A percentile compares a stretch with the other conserved stretches of the same genome.
Evolutionary conservation across 2,888 invertebrate species (phyloP).

Genomic region (Drosophila longiperda): DNA sequence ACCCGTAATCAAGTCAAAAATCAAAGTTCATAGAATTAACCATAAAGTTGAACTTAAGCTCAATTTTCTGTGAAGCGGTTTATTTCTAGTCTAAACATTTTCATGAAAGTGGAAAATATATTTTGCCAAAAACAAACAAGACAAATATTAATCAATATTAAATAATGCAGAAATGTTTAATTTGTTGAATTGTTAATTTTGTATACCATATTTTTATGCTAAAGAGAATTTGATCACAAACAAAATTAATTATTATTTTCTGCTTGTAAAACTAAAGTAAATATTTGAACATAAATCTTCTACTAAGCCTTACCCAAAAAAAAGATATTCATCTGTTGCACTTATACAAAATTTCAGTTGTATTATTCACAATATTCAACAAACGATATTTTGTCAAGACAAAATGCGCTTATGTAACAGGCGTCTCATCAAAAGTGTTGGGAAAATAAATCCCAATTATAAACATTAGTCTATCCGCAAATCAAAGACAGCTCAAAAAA

Average conservation of each 20-base stretch:
- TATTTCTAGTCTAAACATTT: not conserved
- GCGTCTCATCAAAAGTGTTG: constrained; percentile 31
- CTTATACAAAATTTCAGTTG: constrained; percentile 7
- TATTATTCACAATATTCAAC: constrained; percentile 25
- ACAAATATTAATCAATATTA: too few relatives aligned
- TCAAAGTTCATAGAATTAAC: not conserved
- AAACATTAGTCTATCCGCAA: constrained; percentile 69
- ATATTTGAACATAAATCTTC: not conserved
- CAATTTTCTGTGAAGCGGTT: not conserved
- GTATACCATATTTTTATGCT: not conserved
- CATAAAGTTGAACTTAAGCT: not conserved
- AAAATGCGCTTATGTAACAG: constrained; percentile 56
- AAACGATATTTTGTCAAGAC: constrained; percentile 27
- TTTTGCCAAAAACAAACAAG: not conserved
- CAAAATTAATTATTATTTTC: not conserved
- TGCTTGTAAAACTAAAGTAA: not conserved
- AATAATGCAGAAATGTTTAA: too few relatives aligned
- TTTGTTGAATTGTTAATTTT: not conserved
- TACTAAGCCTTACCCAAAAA: not conserved
- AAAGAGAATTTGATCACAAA: not conserved
- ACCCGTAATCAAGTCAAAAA: not conserved
- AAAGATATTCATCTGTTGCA: not conserved
- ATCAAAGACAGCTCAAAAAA: constrained; percentile 39
- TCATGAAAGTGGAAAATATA: not conserved
- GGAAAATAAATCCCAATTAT: constrained; percentile 57